Evolutionary conservation across 2,113 vertebrate species (phyloP).

Genomic region (Thamnaconus septentrionalis): DNA sequence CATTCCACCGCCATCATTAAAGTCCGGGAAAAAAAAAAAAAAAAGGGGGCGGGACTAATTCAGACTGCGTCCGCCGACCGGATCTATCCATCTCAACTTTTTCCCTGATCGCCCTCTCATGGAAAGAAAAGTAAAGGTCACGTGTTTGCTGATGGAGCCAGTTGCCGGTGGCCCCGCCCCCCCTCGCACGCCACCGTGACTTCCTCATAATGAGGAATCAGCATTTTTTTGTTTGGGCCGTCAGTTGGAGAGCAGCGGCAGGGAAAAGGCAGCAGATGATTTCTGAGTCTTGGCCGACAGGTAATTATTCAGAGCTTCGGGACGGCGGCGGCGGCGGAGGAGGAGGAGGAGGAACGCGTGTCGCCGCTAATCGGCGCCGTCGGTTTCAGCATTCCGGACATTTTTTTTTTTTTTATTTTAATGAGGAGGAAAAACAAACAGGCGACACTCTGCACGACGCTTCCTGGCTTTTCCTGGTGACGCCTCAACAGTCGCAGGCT

Average conservation of each 20-base stretch:
- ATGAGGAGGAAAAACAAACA: too few species aligned
- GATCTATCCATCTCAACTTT: conserved; percentile 59
- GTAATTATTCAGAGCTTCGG: background rate
- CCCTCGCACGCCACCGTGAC: too few species aligned
- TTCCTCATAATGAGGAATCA: background rate
- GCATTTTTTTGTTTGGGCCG: background rate
- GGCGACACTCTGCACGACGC: too few species aligned
- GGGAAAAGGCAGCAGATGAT: background rate
- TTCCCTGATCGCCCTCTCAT: conserved; percentile 53
- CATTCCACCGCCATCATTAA: conserved; percentile 69
- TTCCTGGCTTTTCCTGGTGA: too few species aligned
- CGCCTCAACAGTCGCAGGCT: too few species aligned
- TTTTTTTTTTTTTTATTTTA: too few species aligned
- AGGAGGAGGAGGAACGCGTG: too few species aligned
- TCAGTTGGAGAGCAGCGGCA: background rate
- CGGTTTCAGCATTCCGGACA: too few species aligned
- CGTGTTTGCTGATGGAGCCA: conserved; percentile 48
- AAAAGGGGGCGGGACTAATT: conserved; percentile 62
- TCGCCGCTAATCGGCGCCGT: too few species aligned
- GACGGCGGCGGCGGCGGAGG: too few species aligned
- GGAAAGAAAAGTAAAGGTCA: conserved; percentile 62
- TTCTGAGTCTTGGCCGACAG: background rate
- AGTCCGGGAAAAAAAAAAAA: too few species aligned
- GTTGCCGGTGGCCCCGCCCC: too few species aligned
- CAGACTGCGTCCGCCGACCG: conserved; percentile 44